A percentile compares a stretch with the other conserved stretches of the same genome.
Evolutionary conservation across 2,888 invertebrate genomes (phyloP).

Genomic region (Panzeria rudis): DNA sequence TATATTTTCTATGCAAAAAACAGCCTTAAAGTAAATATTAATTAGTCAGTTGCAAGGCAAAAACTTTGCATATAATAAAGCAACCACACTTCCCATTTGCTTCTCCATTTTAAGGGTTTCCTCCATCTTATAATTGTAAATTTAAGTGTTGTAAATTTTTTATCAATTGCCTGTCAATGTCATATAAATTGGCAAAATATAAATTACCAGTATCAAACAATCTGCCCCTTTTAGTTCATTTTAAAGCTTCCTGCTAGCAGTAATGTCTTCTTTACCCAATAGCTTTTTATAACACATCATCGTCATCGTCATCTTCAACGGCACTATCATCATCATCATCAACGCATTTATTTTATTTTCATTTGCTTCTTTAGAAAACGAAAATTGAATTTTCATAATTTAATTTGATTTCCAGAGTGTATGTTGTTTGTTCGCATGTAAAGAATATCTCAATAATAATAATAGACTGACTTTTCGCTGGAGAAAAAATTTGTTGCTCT

Average conservation of each 20-base stretch:
- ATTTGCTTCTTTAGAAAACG: conserved; percentile 67
- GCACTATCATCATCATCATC: conserved; percentile 21
- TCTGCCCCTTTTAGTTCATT: not conserved
- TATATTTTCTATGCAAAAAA: conserved; percentile 17
- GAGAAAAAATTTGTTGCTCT: conserved; percentile 37
- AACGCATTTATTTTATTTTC: conserved; percentile 63
- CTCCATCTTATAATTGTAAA: not conserved
- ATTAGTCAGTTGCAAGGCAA: conserved; percentile 13
- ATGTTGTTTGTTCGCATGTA: not conserved
- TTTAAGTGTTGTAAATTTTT: conserved; percentile 43
- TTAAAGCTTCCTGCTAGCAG: not conserved
- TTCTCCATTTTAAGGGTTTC: conserved; percentile 2
- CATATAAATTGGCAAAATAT: conserved; percentile 59
- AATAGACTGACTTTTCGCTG: conserved; percentile 44
- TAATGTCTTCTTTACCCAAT: not conserved
- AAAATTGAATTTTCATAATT: conserved; percentile 72
- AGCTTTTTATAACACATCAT: conserved; percentile 18
- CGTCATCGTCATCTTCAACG: conserved; percentile 15
- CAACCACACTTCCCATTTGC: conserved; percentile 24
- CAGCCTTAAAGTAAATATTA: conserved; percentile 31
- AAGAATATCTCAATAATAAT: conserved; percentile 50
- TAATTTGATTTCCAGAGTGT: conserved; percentile 65
- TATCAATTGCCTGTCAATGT: conserved; percentile 68
- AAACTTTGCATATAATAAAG: conserved; percentile 32
- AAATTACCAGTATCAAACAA: conserved; percentile 44